Conservation (phyloP, 2,797 vertebrate species). For the Scomberomorus guttatus region DNA sequence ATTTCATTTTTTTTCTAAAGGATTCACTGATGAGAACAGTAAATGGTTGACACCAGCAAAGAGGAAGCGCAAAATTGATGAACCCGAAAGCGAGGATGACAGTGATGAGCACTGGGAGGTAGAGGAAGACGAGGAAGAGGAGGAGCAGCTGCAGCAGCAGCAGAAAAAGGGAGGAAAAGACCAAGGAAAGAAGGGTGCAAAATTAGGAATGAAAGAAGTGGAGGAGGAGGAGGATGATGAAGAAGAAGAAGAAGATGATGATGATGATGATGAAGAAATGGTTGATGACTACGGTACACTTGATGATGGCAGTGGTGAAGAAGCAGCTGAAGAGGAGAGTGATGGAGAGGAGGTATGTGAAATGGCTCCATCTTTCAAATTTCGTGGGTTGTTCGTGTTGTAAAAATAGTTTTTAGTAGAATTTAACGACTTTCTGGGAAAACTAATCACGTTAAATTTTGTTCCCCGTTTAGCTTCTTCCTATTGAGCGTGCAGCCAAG, state of each 20-base stretch:
- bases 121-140: constrained; percentile 70
- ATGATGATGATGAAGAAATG: constrained; percentile 81
- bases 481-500: constrained; percentile 93
- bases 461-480: constrained; percentile 88
- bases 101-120: constrained; percentile 82
- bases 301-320: constrained; percentile 81
- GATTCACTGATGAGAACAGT: constrained; percentile 88
- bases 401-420: not conserved
- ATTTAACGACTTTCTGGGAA: not conserved
- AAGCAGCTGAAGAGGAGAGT: constrained; percentile 82
- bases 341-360: constrained; percentile 84
- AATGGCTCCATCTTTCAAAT: not conserved
- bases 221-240: constrained; percentile 75
- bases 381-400: not conserved
- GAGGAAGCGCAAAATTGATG: constrained; percentile 80
- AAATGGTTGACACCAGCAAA: constrained; percentile 85
- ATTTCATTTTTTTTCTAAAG: constrained; percentile 55
- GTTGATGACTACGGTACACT: constrained; percentile 86
- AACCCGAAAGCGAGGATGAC: constrained; percentile 74
- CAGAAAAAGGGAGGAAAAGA: constrained; percentile 61
- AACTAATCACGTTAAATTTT: not conserved
- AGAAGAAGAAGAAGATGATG: constrained; percentile 73
- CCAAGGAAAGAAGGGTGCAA: constrained; percentile 57
- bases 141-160: constrained; percentile 9
- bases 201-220: constrained; percentile 69